These are phyloP conservation scores for Lepidurus arcticus DNA, from an alignment of 1,140 invertebrate genomes.

Conservation along the genomic window DNA sequence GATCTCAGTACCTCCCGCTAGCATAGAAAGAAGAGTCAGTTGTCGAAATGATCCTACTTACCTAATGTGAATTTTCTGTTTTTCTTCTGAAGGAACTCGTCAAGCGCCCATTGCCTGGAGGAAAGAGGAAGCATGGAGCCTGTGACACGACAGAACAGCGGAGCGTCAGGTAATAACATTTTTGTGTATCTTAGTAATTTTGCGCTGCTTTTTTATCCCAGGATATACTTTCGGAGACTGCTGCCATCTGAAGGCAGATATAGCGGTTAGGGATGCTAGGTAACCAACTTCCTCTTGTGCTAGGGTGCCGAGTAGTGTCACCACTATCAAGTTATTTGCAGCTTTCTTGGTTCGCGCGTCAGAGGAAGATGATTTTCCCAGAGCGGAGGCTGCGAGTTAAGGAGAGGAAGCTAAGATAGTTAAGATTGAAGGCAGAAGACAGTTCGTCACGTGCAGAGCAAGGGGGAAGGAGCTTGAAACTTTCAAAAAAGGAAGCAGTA, in stretches of 20 bases:
- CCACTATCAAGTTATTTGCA: background rate
- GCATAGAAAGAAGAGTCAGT: too few species aligned
- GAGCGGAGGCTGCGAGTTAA: background rate
- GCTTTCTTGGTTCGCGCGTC: constrained; percentile 7
- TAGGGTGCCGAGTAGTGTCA: background rate
- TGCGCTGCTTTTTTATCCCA: background rate
- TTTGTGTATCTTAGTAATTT: background rate
- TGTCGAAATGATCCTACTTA: background rate
- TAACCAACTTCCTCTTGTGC: background rate
- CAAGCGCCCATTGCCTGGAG: constrained; percentile 11
- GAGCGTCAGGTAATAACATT: background rate
- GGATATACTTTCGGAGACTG: background rate
- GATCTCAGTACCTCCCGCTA: too few species aligned
- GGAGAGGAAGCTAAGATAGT: constrained; percentile 14
- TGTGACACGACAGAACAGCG: background rate
- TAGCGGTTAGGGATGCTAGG: background rate
- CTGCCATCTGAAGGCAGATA: background rate
- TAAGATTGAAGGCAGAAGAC: background rate
- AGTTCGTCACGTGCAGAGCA: background rate
- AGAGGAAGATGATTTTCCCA: constrained; percentile 3
- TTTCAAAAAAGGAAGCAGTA: background rate
- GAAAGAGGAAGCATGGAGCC: background rate
- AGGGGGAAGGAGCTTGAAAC: background rate
- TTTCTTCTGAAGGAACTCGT: background rate
- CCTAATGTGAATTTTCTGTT: background rate